Percentiles rank a stretch among this genome's conserved stretches.
These are phyloP conservation scores for Rhynchotus rufescens DNA, from an alignment of 2,797 vertebrate species.

Conservation along the genomic window DNA sequence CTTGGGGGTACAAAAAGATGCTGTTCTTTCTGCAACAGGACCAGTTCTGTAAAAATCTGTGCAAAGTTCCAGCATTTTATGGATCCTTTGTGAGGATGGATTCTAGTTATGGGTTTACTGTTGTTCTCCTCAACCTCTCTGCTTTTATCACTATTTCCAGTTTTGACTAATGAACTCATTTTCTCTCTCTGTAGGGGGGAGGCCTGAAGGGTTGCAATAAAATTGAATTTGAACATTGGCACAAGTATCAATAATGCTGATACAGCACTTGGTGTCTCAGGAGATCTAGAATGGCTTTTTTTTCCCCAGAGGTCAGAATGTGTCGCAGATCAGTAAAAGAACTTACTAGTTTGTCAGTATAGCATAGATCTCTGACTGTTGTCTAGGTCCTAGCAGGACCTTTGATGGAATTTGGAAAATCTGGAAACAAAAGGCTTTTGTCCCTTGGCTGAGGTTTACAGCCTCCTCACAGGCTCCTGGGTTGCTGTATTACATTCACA, in stretches of 20 bases:
- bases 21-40: neutral
- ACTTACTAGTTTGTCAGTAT: neutral
- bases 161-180: neutral
- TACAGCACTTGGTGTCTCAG: neutral
- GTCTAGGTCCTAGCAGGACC: neutral
- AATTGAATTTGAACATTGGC: neutral
- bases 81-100: neutral
- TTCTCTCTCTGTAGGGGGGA: neutral
- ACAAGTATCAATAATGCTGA: neutral
- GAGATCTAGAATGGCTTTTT: neutral
- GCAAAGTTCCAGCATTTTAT: neutral
- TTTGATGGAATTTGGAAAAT: neutral
- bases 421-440: neutral
- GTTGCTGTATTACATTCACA: neutral
- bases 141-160: neutral
- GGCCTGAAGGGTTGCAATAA: neutral
- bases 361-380: neutral
- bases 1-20: neutral
- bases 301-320: neutral
- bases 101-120: neutral
- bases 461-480: neutral
- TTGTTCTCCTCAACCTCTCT: neutral
- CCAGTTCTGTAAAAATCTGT: neutral
- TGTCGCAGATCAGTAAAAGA: neutral
- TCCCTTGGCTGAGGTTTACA: neutral